Evolutionary conservation across 1,140 invertebrate genomes (phyloP).

Genomic region (Venturia canescens): DNA sequence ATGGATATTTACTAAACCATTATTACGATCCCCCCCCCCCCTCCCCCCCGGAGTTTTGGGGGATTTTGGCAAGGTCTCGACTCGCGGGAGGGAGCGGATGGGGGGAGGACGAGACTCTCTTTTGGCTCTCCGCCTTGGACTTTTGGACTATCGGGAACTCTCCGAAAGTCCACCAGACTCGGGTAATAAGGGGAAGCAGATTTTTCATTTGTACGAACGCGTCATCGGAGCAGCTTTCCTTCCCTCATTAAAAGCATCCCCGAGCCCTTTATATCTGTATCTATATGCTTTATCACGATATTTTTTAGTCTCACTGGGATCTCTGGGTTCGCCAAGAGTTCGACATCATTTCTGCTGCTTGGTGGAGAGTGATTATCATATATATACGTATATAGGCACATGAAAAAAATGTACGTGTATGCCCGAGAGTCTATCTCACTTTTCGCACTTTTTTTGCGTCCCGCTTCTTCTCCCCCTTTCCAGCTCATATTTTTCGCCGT

Average conservation of each 20-base stretch:
- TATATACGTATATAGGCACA: no score
- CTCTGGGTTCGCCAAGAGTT: no score
- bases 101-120: background rate
- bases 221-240: slow-evolving; percentile 55
- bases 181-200: slow-evolving; percentile 62
- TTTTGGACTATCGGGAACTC: slow-evolving; percentile 2
- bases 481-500: slow-evolving; percentile 50
- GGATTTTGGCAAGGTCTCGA: slow-evolving; percentile 23
- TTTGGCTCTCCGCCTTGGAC: slow-evolving; percentile 5
- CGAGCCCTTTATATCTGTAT: slow-evolving; percentile 35
- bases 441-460: background rate
- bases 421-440: background rate
- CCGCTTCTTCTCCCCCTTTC: slow-evolving; percentile 5
- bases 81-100: no score
- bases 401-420: background rate
- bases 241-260: slow-evolving; percentile 55
- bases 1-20: no score
- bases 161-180: slow-evolving; percentile 22
- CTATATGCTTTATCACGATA: slow-evolving; percentile 21
- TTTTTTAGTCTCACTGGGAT: no score
- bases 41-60: no score
- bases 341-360: no score
- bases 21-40: no score
- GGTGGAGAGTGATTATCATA: no score
- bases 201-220: slow-evolving; percentile 57